These are phyloP conservation scores for Odontocolon sp. DNA, from an alignment of 2,888 invertebrate species.

Conservation along the genomic window DNA sequence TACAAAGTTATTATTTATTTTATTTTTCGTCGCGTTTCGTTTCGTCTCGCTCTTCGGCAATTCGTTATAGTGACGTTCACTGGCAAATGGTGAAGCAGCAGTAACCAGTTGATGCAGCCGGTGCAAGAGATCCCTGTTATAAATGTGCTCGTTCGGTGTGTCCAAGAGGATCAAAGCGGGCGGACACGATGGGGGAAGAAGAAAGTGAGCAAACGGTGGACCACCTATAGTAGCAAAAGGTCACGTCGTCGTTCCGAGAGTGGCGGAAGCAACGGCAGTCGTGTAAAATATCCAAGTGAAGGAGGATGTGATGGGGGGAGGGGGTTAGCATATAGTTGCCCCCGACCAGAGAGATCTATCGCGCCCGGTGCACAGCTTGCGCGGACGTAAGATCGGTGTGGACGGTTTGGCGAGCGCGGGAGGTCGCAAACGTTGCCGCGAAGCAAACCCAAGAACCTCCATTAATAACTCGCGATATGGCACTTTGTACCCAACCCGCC, in stretches of 20 bases:
- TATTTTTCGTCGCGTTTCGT: no score
- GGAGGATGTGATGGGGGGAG: no score
- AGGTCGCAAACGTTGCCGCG: constrained; percentile 45
- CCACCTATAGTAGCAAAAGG: constrained; percentile 61
- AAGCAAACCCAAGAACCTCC: constrained; percentile 63
- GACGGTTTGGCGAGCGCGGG: constrained; percentile 58
- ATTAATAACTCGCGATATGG: constrained; percentile 66
- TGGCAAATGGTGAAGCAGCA: constrained; percentile 51
- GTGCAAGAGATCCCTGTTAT: constrained; percentile 52
- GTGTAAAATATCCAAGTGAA: constrained; percentile 49
- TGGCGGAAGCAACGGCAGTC: constrained; percentile 48
- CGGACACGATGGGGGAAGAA: constrained; percentile 40
- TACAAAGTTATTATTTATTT: no score
- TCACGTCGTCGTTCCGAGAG: constrained; percentile 56
- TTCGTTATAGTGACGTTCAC: constrained; percentile 59
- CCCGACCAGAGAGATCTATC: constrained; percentile 59
- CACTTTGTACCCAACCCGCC: constrained; percentile 61
- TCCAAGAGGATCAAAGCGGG: constrained; percentile 62
- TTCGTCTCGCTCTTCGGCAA: constrained; percentile 28
- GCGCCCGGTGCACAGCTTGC: constrained; percentile 64
- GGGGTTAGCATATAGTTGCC: constrained; percentile 20
- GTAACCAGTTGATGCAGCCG: constrained; percentile 46
- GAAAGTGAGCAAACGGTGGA: constrained; percentile 47
- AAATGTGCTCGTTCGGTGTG: constrained; percentile 59
- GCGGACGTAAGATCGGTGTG: constrained; percentile 63